Evolutionary conservation across 2,888 invertebrate species (phyloP), one percentile per base, ranked within the genome.

Genomic region (Anagyrus pseudococci): DNA sequence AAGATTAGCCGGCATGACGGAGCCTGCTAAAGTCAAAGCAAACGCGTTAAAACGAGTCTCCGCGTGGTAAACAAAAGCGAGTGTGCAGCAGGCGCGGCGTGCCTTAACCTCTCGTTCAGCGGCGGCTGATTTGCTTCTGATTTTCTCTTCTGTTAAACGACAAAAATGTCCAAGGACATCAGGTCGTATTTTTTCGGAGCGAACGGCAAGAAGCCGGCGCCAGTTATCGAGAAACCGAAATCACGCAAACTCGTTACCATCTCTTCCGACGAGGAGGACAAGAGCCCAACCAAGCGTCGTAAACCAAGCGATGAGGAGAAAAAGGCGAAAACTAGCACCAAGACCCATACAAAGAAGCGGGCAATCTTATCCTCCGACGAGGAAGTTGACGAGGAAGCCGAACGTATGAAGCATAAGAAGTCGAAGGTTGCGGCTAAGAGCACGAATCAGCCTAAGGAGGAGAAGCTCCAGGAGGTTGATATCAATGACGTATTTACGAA

Each of bases 401-500:
- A 64, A 22, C 33, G 55, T 17, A 26, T 37, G 57, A 84, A 82
- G 78, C 83, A 83, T 71, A 67, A 61, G 13, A 73, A 73, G 64
- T 70, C 72, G 62, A 41, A 60, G 49, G 54, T 69, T 73, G 49
- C 70, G 70, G 64, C 67, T 58, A 43, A 69, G 47, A 17, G 69
- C 67, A 67, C 79, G 74, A 53, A 70, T 67, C 43, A 72, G 71
- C 13, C 65, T 74, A 10, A 70, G 75, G 19, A 76, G 49, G 57
- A 71, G 72, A 47, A 79, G 79, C 63, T 73, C 23, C 67, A 72
- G 43, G 72, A 81, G 1, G 83, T 83, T 71, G 80, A 81, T 76
- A 78, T 85, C 1, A 66, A 72, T 0, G 79, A 83, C 53, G 74
- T 90, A 7, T 90, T 92, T 82, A 87, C 87, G 8, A 85, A 79